Percentiles rank a stretch among this genome's conserved stretches.
phyloP scores from a whole-genome alignment of 2,113 vertebrate genomes.

The Pagrus major region DNA sequence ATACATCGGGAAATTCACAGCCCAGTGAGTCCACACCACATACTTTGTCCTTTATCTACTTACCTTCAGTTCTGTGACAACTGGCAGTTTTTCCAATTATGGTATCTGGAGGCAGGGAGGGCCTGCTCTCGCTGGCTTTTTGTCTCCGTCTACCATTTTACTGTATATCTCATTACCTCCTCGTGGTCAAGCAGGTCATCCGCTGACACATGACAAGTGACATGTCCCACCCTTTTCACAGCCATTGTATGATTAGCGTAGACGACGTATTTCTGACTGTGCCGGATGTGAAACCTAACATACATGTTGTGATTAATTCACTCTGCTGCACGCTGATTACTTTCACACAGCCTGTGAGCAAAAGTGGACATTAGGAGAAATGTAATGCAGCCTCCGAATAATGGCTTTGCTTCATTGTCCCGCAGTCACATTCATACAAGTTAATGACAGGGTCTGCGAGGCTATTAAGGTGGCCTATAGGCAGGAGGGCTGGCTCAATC shows the following conservation, averaged over 20 bases:
- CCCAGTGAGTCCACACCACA: constrained; percentile 10
- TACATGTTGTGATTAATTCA: constrained; percentile 36
- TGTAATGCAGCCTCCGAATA: constrained; percentile 51
- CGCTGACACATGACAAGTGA: constrained; percentile 41
- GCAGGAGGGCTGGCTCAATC: constrained; percentile 21
- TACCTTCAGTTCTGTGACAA: constrained; percentile 56
- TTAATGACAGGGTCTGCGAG: constrained; percentile 47
- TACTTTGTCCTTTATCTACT: constrained; percentile 30
- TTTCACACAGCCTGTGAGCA: constrained; percentile 20
- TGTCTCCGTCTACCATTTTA: constrained; percentile 7
- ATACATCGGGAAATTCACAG: constrained; percentile 10
- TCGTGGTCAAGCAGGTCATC: constrained; percentile 42
- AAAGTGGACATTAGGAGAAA: constrained; percentile 48
- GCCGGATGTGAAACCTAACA: constrained; percentile 7
- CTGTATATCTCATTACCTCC: constrained; percentile 37
- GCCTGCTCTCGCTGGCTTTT: constrained; percentile 1
- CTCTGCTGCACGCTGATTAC: constrained; percentile 8
- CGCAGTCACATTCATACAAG: constrained; percentile 43
- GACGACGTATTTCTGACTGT: constrained; percentile 5
- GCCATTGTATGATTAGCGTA: constrained; percentile 44
- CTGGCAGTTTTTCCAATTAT: constrained; percentile 29
- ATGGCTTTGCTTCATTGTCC: constrained; percentile 45
- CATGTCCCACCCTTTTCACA: constrained; percentile 28
- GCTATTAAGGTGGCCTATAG: constrained; percentile 41
- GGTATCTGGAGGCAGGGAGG: constrained; percentile 20